phyloP scores from a whole-genome alignment of 2,113 vertebrate genomes.

The Indicator maculatus region DNA sequence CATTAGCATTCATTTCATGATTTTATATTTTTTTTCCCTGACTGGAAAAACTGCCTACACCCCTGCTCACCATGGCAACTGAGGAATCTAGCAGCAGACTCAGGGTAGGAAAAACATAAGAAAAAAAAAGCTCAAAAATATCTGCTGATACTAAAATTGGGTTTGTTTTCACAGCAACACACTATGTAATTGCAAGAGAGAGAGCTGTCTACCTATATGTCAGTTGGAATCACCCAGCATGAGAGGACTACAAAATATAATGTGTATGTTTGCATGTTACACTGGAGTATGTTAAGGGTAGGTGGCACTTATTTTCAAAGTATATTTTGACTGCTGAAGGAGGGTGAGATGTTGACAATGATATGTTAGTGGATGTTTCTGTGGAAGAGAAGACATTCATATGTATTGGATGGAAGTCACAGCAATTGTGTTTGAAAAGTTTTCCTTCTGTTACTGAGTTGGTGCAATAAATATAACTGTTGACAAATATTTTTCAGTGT shows the following conservation, averaged over 20 bases:
- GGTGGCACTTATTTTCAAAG: slow-evolving; percentile 52
- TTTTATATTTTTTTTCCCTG: slow-evolving; percentile 36
- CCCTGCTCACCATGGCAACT: slow-evolving; percentile 80
- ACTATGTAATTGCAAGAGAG: slow-evolving; percentile 23
- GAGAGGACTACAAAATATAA: not conserved
- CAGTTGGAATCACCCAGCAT: slow-evolving; percentile 56
- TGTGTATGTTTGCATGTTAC: slow-evolving; percentile 25
- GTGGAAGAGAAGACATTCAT: not conserved
- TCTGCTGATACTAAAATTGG: slow-evolving; percentile 76
- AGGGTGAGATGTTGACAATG: slow-evolving; percentile 13
- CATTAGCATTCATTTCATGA: slow-evolving; percentile 74
- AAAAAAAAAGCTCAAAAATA: slow-evolving; percentile 66
- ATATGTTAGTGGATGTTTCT: slow-evolving; percentile 22
- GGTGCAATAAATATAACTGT: not conserved
- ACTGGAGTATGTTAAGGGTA: slow-evolving; percentile 26
- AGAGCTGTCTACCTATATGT: slow-evolving; percentile 53
- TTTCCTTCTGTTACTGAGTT: slow-evolving; percentile 7
- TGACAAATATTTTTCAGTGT: not conserved
- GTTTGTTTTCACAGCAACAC: slow-evolving; percentile 74
- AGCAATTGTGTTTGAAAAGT: slow-evolving; percentile 21
- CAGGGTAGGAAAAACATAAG: slow-evolving; percentile 57
- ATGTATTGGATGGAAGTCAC: not conserved
- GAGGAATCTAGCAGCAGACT: slow-evolving; percentile 75
- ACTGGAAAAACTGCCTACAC: slow-evolving; percentile 73
- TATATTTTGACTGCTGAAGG: slow-evolving; percentile 44